phyloP scores from a whole-genome alignment of 2,888 invertebrate genomes.

The Lasioglossum villosulum region DNA sequence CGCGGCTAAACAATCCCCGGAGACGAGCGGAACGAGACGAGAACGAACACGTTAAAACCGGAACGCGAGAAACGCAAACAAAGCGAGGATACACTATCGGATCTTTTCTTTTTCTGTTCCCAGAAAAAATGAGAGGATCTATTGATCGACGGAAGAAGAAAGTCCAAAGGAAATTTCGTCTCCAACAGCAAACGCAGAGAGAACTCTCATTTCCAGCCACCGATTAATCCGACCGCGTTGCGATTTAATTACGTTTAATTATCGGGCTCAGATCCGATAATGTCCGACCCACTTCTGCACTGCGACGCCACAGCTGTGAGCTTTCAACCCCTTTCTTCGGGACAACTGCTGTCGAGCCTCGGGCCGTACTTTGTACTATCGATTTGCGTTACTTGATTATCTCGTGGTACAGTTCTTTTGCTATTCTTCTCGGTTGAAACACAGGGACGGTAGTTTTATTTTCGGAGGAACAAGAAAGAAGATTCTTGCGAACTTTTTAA shows the following conservation, averaged over 20 bases:
- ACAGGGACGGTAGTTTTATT: background rate
- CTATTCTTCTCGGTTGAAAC: background rate
- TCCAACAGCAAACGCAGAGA: background rate
- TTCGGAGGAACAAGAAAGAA: background rate
- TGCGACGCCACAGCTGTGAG: background rate
- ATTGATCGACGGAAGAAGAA: conserved; percentile 26
- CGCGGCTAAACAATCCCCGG: conserved; percentile 26
- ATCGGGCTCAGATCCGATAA: background rate
- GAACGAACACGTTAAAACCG: conserved; percentile 18
- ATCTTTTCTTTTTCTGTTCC: background rate
- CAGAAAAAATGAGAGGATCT: background rate
- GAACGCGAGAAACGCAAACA: conserved; percentile 34
- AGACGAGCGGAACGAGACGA: conserved; percentile 29
- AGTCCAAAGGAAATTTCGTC: conserved; percentile 27
- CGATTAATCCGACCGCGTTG: background rate
- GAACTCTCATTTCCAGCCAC: background rate
- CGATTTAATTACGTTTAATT: conserved; percentile 27
- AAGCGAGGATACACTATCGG: background rate
- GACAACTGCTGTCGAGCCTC: background rate
- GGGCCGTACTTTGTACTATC: background rate
- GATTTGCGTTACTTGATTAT: background rate
- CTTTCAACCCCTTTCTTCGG: conserved; percentile 3
- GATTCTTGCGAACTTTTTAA: too few relatives aligned
- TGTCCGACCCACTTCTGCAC: conserved; percentile 27
- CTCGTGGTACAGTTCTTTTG: background rate